phyloP scores from a whole-genome alignment of 2,797 vertebrate species.

The Cichlasoma orientale region DNA sequence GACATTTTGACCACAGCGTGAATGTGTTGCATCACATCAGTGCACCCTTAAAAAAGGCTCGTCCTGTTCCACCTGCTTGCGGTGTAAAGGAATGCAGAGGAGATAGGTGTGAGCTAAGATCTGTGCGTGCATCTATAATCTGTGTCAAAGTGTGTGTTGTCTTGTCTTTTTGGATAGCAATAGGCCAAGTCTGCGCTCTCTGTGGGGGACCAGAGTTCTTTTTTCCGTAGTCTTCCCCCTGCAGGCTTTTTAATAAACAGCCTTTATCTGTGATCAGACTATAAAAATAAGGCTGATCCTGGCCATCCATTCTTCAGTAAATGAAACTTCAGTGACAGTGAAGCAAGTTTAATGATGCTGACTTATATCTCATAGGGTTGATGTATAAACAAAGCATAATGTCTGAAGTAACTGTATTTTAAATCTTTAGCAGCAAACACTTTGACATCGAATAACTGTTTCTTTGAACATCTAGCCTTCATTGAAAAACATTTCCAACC shows the following conservation, averaged over 20 bases:
- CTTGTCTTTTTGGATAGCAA: constrained; percentile 17
- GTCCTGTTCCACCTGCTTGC: constrained; percentile 26
- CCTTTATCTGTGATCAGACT: constrained; percentile 53
- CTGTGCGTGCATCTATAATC: background rate
- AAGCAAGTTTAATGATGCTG: too few relatives aligned
- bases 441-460: too few relatives aligned
- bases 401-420: too few relatives aligned
- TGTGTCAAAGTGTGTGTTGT: background rate
- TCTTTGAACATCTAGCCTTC: too few relatives aligned
- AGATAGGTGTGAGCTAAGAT: background rate
- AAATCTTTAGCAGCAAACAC: too few relatives aligned
- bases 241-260: constrained; percentile 67
- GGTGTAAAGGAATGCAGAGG: constrained; percentile 52
- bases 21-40: constrained; percentile 26
- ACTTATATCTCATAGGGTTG: too few relatives aligned
- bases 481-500: background rate
- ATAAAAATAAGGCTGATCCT: constrained; percentile 29
- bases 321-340: too few relatives aligned
- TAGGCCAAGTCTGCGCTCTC: background rate
- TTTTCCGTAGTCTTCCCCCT: constrained; percentile 22
- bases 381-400: too few relatives aligned
- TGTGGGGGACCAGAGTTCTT: background rate
- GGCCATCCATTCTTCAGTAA: constrained; percentile 31
- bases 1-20: background rate
- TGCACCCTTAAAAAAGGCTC: background rate